Conservation (phyloP, 2,113 vertebrate genomes). For the Saguinus midas region DNA sequence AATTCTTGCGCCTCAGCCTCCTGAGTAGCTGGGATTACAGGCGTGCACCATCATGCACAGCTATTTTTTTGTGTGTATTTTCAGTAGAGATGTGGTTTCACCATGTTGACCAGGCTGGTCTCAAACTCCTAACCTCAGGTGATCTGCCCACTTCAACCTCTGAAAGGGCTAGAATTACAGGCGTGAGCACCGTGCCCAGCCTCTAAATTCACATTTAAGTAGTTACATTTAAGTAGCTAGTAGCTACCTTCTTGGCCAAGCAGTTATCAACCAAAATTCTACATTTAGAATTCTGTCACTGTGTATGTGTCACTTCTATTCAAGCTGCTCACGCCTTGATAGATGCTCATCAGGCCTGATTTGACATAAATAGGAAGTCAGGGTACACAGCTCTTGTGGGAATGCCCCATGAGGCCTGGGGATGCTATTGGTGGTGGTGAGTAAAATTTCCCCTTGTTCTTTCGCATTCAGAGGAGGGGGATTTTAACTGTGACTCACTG, state of each 20-base stretch:
- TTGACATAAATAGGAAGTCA: conserved; percentile 3
- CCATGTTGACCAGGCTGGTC: not conserved
- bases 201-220: not conserved
- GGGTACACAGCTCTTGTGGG: not conserved
- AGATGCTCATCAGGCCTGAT: not conserved
- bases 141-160: not conserved
- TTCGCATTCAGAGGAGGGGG: conserved; percentile 44
- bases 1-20: not conserved
- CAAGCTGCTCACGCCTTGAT: not conserved
- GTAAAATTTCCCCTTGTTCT: conserved; percentile 68
- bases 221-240: not conserved
- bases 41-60: too few relatives aligned
- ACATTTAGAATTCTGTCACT: not conserved
- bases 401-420: conserved; percentile 43
- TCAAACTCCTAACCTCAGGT: not conserved
- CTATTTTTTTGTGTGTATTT: not conserved
- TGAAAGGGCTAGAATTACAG: not conserved
- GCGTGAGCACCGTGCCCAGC: not conserved
- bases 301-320: not conserved
- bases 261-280: not conserved
- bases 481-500: conserved; percentile 73
- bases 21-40: not conserved
- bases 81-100: not conserved
- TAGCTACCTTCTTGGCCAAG: not conserved
- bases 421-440: conserved; percentile 52